Evolutionary conservation across 2,113 vertebrate species (phyloP), one percentile per base, ranked within the genome.

Genomic region (Pelodiscus sinensis): DNA sequence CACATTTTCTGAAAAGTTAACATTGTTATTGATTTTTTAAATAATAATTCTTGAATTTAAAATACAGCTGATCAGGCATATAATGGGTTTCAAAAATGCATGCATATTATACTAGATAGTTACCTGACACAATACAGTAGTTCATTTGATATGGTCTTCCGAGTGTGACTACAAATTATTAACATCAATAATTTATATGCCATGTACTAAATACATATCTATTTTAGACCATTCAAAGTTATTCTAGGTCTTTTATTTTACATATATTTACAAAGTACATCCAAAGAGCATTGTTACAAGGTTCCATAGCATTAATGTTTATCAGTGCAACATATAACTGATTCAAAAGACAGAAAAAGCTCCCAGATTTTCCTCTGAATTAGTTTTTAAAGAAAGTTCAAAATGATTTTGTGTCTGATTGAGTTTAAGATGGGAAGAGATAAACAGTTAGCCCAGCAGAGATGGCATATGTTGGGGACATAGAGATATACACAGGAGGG

Each of bases 1-100:
- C 10, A 21, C 7, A 77, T 90, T 56, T 22, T n/a, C 52, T 78
- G 22, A 52, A 52, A 50, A 12, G 27, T n/a, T 51, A 56, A n/a
- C 21, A 13, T 29, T n/a, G 55, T 52, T 21, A 57, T 81, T 2
- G 8, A 3, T 22, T 1, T 57, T 68, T 79, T 81, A 90, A 50
- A 80, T 51, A 22, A 2, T 52, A 75, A 29, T 44, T 4, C 73
- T 18, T 4, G 9, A 50, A 56, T 75, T 52, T 15, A 50, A 91
- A 80, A 82, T 54, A 57, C 5, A 54, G 6, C 50, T 60, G 79
- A 14, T 55, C 27, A 58, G 25, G 3, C 5, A 90, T 50, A 27
- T 78, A 71, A 57, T 1, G 2, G 2, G 22, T 86, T 31, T 75
- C 14, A 90, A 73, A 54, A 0, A 0, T 27, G 6, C 2, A 35